A percentile compares a stretch with the other conserved stretches of the same genome.
phyloP scores from a whole-genome alignment of 2,888 invertebrate species.

The Meiosimyza decipiens region DNA sequence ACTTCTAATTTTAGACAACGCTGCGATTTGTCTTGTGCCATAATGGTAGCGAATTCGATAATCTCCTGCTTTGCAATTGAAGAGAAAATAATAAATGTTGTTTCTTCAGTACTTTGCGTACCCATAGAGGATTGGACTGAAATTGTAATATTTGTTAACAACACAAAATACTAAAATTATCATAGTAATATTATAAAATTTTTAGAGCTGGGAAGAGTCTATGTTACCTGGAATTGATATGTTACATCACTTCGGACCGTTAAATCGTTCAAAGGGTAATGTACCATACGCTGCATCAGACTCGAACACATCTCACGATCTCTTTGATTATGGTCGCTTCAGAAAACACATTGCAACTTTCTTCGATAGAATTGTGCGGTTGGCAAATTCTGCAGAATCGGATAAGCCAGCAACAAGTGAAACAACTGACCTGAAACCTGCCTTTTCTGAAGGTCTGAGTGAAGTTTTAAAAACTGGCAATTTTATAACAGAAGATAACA shows the following conservation, averaged over 20 bases:
- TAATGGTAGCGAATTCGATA: constrained; percentile 58
- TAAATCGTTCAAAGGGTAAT: constrained; percentile 57
- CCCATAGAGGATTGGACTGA: constrained; percentile 66
- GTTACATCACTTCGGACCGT: constrained; percentile 63
- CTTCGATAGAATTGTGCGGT: constrained; percentile 61
- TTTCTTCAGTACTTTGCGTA: constrained; percentile 56
- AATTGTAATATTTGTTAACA: constrained; percentile 48
- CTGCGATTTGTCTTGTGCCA: constrained; percentile 60
- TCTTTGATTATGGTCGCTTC: constrained; percentile 61
- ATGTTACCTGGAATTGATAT: constrained; percentile 64
- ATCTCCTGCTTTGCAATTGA: constrained; percentile 60
- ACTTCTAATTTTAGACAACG: constrained; percentile 51
- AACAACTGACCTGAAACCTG: not conserved
- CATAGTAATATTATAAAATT: not conserved
- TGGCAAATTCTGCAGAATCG: constrained; percentile 48
- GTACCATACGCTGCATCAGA: constrained; percentile 49
- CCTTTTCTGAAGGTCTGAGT: constrained; percentile 15
- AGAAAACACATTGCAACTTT: constrained; percentile 60
- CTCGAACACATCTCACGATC: constrained; percentile 48
- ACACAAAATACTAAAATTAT: not conserved
- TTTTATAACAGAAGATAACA: not conserved
- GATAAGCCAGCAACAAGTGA: not conserved
- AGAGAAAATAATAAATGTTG: constrained; percentile 57
- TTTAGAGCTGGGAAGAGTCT: constrained; percentile 65
- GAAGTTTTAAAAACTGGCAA: constrained; percentile 23